Percentiles rank a stretch among this genome's conserved stretches.
Conservation (phyloP, 2,888 invertebrate genomes). For the Zelleria hepariella region DNA sequence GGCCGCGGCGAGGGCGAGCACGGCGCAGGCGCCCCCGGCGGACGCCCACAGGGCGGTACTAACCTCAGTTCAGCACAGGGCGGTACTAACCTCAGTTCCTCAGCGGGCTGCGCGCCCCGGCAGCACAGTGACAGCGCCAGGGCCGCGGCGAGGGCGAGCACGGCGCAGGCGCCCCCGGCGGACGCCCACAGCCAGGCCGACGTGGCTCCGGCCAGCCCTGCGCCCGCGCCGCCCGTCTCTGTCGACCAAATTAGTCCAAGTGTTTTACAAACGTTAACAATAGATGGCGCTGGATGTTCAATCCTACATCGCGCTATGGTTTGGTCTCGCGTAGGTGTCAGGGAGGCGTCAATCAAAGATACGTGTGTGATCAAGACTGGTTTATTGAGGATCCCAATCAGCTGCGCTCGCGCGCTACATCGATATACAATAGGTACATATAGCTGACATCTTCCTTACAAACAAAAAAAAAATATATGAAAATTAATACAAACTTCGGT, state of each 20-base stretch:
- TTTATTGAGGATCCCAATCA: too few relatives aligned
- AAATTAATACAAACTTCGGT: too few relatives aligned
- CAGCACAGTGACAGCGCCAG: slow-evolving; percentile 61
- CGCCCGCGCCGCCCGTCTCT: slow-evolving; percentile 40
- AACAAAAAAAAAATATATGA: too few relatives aligned
- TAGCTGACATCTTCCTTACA: too few relatives aligned
- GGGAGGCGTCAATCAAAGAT: too few relatives aligned
- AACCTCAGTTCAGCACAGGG: background rate
- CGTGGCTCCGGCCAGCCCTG: slow-evolving; percentile 48
- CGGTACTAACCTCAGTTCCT: slow-evolving; percentile 11
- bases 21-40: slow-evolving; percentile 58
- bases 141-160: slow-evolving; percentile 58
- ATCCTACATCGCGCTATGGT: too few relatives aligned
- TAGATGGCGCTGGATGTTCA: too few relatives aligned
- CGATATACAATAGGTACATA: too few relatives aligned
- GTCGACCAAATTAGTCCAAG: slow-evolving; percentile 8
- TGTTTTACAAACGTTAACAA: too few relatives aligned
- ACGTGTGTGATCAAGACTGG: too few relatives aligned
- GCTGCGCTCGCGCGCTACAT: too few relatives aligned
- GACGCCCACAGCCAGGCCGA: slow-evolving; percentile 64
- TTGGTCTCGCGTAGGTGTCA: too few relatives aligned
- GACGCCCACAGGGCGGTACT: slow-evolving; percentile 65
- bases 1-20: slow-evolving; percentile 58
- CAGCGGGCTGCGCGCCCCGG: slow-evolving; percentile 33
- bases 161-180: slow-evolving; percentile 59